Evolutionary conservation across 2,888 invertebrate species (phyloP), one percentile per base, ranked within the genome.

Genomic region (Aproaerema taeniolella): DNA sequence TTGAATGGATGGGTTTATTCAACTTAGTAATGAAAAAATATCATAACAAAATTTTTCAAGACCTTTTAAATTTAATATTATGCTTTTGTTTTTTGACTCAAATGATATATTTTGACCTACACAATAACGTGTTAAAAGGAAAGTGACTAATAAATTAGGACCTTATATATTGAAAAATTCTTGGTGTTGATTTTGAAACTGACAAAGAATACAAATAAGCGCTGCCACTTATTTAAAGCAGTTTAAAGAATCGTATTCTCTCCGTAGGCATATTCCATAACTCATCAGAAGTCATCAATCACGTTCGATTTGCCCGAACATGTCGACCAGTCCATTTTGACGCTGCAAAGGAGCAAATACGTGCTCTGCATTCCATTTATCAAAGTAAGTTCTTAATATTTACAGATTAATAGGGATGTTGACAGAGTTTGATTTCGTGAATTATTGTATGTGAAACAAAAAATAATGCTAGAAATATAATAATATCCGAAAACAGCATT

Each of bases 301-400:
- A 77, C 76, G 55, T 62, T 69, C 50, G 81, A 82, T 36, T 57
- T 82, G 2, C 81, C 81, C 0, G 57, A 65, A 0, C 80, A 82
- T 47, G 81, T 80, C 15, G 67, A 71, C 44, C 72, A 79, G 31
- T 73, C 79, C 20, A 78, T 82, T 1, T 61, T 80, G 3, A 60
- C 72, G 8, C 63, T 61, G n/a, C 73, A 80, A 44, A 63, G 78
- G 1, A 73, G 64, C 58, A 77, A 74, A 37, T 79, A 76, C 39
- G 58, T 82, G 17, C 59, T 73, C 6, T 53, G 59, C 2, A 65
- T 82, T 50, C 81, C 80, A 0, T 70, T 81, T 32, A 72, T 81
- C 70, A 75, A 71, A 65, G 81, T 80, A 43, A 1, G 2, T 26
- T 3, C 5, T 7, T n/a, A 10, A 8, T 3, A 26, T 26, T n/a